A percentile compares a stretch with the other conserved stretches of the same genome.
Evolutionary conservation across 2,113 vertebrate genomes (phyloP).

Genomic region (Callithrix jacchus): DNA sequence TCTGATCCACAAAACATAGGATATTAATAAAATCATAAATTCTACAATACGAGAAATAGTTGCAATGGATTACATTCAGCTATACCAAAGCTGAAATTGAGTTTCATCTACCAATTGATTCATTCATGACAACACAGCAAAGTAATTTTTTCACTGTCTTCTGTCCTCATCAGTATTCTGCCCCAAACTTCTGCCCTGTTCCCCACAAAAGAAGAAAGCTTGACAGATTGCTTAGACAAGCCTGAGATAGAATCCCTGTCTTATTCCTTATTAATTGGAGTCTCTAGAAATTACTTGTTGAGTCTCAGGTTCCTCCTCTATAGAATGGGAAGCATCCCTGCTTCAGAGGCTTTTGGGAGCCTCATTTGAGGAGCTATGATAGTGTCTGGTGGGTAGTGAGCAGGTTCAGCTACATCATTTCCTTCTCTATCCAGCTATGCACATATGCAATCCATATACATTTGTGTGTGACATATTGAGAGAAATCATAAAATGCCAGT

Average conservation of each 20-base stretch:
- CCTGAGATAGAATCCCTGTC: neutral
- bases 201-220: neutral
- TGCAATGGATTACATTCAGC: neutral
- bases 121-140: neutral
- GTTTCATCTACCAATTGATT: neutral
- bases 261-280: neutral
- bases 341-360: neutral
- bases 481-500: neutral
- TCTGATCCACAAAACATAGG: neutral
- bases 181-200: neutral
- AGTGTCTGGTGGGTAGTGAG: neutral
- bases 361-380: neutral
- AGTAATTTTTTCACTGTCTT: neutral
- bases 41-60: neutral
- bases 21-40: neutral
- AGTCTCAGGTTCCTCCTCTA: neutral
- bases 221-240: neutral
- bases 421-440: neutral
- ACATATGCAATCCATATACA: neutral
- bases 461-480: neutral
- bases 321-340: neutral
- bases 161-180: neutral
- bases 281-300: neutral
- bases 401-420: neutral
- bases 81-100: neutral